A percentile compares a stretch with the other conserved stretches of the same genome.
Evolutionary conservation across 1,140 invertebrate genomes (phyloP).

Genomic region (Chymomyza costata): DNA sequence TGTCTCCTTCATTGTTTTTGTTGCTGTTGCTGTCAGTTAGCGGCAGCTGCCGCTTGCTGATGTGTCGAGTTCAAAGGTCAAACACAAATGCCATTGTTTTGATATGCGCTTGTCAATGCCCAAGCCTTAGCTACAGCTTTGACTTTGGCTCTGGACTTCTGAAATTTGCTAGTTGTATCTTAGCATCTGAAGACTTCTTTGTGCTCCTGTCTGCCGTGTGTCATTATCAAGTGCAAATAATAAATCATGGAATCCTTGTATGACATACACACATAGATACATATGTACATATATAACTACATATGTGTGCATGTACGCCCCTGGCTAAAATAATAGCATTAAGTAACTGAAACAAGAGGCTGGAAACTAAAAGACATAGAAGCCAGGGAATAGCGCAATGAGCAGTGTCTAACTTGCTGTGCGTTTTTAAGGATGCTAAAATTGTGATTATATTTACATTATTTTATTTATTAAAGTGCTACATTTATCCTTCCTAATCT

Average conservation of each 20-base stretch:
- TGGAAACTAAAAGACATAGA: no score
- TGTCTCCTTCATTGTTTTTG: background rate
- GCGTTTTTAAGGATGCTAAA: no score
- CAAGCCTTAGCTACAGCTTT: slow-evolving; percentile 26
- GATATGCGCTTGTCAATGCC: slow-evolving; percentile 62
- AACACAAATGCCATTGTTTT: slow-evolving; percentile 63
- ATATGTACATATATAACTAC: slow-evolving; percentile 4
- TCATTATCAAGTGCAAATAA: slow-evolving; percentile 72
- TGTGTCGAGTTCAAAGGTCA: slow-evolving; percentile 47
- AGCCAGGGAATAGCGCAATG: no score
- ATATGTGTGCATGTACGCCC: no score
- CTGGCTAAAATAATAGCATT: no score
- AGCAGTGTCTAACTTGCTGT: no score
- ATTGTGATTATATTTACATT: no score
- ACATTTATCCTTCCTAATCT: no score
- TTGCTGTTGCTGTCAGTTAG: slow-evolving; percentile 15
- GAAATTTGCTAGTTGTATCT: background rate
- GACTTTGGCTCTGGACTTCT: background rate
- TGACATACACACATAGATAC: no score
- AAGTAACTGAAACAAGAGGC: no score
- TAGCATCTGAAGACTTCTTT: no score
- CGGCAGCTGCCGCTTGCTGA: background rate
- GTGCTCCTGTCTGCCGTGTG: slow-evolving; percentile 5
- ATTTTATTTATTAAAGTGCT: no score
- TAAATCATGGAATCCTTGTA: slow-evolving; percentile 63